Conservation (phyloP, 2,797 vertebrate genomes). For the Gallinago solitaria region DNA sequence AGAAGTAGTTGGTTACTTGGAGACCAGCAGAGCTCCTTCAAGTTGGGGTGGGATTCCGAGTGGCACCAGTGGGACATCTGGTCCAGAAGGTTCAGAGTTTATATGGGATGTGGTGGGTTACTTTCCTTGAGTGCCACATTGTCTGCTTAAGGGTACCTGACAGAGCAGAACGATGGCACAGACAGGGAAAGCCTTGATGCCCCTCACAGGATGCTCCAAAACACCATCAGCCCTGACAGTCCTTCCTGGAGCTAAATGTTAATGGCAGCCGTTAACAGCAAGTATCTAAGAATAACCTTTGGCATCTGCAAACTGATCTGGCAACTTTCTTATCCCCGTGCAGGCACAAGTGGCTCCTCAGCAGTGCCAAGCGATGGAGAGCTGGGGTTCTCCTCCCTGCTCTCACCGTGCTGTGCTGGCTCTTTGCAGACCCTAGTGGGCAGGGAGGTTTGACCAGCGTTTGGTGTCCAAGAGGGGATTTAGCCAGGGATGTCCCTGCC, state of each 20-base stretch:
- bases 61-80: not conserved
- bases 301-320: not conserved
- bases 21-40: accelerated
- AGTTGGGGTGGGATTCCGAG: not conserved
- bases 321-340: not conserved
- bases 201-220: not conserved
- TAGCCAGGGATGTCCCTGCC: not conserved
- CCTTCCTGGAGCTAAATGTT: not conserved
- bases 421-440: not conserved
- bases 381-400: not conserved
- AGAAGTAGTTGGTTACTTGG: not conserved
- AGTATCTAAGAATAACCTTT: not conserved
- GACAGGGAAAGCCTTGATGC: accelerated
- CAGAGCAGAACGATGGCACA: accelerated
- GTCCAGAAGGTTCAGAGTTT: not conserved
- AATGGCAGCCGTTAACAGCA: not conserved
- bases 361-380: accelerated
- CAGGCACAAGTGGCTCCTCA: not conserved
- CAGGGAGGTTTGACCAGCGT: not conserved
- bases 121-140: not conserved
- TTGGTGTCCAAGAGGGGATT: not conserved
- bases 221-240: not conserved
- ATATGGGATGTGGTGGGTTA: not conserved
- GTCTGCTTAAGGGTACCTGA: not conserved
- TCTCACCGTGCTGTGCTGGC: not conserved